Percentiles rank a stretch among this genome's conserved stretches.
phyloP scores from a whole-genome alignment of 2,113 vertebrate genomes.

The Galbula dea region DNA sequence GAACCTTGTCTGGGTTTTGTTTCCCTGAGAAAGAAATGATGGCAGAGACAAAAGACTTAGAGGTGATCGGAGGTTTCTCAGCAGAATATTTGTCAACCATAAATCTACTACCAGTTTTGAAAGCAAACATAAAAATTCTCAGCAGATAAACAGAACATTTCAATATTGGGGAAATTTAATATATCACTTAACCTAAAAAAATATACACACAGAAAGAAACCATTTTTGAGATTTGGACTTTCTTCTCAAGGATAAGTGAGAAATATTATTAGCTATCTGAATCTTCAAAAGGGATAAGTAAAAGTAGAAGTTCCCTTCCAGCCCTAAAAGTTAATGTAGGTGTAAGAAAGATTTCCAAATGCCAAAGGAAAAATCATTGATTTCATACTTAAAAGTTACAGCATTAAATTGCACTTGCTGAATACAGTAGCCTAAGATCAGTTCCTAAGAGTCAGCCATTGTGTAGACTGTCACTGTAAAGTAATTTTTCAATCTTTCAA shows the following conservation, averaged over 20 bases:
- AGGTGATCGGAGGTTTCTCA: neutral
- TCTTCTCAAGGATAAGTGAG: neutral
- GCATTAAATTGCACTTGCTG: neutral
- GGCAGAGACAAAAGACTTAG: neutral
- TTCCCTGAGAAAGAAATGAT: neutral
- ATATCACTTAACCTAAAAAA: neutral
- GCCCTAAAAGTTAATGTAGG: conserved; percentile 30
- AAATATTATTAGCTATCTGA: neutral
- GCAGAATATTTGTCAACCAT: neutral
- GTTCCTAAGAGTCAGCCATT: conserved; percentile 28
- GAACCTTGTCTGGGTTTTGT: neutral
- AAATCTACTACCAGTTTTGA: neutral
- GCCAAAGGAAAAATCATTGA: conserved; percentile 12
- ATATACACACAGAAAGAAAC: neutral
- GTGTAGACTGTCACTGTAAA: conserved; percentile 12
- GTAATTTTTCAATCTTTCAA: conserved; percentile 58
- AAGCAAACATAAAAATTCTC: neutral
- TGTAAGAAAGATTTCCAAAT: conserved; percentile 20
- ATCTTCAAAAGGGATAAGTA: neutral
- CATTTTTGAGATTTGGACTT: neutral
- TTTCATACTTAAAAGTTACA: conserved; percentile 25
- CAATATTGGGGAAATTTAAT: neutral
- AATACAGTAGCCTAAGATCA: conserved; percentile 12
- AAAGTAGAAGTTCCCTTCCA: neutral
- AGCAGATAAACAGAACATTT: neutral